phyloP scores from a whole-genome alignment of 2,113 vertebrate genomes.

The Vulpes ferrilata region DNA sequence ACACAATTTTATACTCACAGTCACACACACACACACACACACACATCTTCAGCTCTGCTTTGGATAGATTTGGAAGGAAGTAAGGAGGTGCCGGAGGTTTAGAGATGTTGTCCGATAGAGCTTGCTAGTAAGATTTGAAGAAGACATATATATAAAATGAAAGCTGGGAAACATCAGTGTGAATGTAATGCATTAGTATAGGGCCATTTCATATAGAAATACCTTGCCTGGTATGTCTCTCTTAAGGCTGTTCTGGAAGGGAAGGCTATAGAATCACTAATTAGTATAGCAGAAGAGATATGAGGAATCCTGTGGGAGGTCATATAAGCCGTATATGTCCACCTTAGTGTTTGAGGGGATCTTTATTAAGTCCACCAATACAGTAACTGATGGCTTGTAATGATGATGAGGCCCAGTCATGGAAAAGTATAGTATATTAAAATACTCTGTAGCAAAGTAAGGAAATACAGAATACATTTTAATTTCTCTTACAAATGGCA shows the following conservation, averaged over 20 bases:
- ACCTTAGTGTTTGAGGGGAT: neutral
- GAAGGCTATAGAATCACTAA: neutral
- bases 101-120: neutral
- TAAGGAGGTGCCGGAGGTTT: neutral
- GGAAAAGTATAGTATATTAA: neutral
- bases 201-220: neutral
- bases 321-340: neutral
- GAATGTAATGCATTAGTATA: neutral
- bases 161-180: neutral
- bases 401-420: neutral
- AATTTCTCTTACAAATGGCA: conserved; percentile 32
- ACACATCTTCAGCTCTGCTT: neutral
- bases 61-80: neutral
- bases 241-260: neutral
- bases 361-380: neutral
- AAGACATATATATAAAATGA: neutral
- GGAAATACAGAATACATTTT: neutral
- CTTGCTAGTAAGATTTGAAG: neutral
- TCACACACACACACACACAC: too few species aligned
- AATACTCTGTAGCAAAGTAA: neutral
- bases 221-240: neutral
- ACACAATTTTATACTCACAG: too few species aligned
- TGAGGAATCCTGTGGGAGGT: neutral
- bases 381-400: neutral
- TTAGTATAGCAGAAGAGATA: neutral